Conservation (phyloP, 1,140 invertebrate genomes). For the Zophobas atratus region DNA sequence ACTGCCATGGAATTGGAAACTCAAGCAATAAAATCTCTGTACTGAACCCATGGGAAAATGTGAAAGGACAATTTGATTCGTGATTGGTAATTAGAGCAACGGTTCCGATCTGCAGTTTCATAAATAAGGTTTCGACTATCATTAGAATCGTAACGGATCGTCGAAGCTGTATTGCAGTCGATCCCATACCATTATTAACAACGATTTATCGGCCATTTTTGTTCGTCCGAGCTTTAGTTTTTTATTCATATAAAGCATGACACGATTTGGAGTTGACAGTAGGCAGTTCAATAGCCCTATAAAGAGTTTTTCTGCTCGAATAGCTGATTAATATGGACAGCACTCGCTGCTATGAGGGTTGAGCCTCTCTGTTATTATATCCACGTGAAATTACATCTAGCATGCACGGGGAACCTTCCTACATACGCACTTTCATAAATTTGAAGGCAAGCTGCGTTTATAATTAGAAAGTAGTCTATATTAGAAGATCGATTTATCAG, state of each 20-base stretch:
- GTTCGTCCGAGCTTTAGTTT: slow-evolving; percentile 15
- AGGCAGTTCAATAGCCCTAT: slow-evolving; percentile 38
- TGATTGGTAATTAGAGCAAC: slow-evolving; percentile 33
- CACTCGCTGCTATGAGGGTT: slow-evolving; percentile 16
- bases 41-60: slow-evolving; percentile 30
- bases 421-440: slow-evolving; percentile 35
- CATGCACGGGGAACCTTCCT: slow-evolving; percentile 15
- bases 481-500: slow-evolving; percentile 6
- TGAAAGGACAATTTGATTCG: slow-evolving; percentile 40
- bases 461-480: neutral
- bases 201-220: slow-evolving; percentile 36
- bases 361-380: slow-evolving; percentile 28
- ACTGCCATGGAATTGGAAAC: neutral
- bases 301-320: slow-evolving; percentile 31
- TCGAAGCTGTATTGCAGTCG: slow-evolving; percentile 35
- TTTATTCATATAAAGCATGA: slow-evolving; percentile 30
- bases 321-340: slow-evolving; percentile 40
- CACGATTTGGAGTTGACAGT: slow-evolving; percentile 37
- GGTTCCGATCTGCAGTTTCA: slow-evolving; percentile 39
- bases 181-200: slow-evolving; percentile 20
- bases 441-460: slow-evolving; percentile 7
- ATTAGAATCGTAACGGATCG: slow-evolving; percentile 40
- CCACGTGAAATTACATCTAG: slow-evolving; percentile 32
- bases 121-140: slow-evolving; percentile 38
- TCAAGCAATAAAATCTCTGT: neutral